Conservation (phyloP, 2,888 invertebrate species). For the Rosalia funebris region DNA sequence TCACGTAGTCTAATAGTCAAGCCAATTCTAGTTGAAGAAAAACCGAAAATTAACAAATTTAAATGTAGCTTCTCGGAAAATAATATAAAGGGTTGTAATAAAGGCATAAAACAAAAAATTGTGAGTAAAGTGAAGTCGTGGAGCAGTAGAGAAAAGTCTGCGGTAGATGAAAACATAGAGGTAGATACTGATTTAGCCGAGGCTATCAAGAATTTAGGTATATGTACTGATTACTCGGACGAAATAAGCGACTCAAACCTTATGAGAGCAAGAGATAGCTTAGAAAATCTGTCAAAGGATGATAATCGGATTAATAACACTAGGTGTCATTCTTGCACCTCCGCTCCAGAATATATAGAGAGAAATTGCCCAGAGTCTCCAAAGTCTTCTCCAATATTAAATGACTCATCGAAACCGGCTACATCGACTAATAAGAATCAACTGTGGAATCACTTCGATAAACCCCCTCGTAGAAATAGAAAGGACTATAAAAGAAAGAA, state of each 20-base stretch:
- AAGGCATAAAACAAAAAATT: constrained; percentile 44
- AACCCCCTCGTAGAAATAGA: constrained; percentile 52
- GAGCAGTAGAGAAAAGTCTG: constrained; percentile 43
- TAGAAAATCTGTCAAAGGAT: constrained; percentile 53
- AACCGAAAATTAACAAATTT: constrained; percentile 41
- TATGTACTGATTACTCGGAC: background rate
- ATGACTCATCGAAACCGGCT: constrained; percentile 34
- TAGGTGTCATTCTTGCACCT: constrained; percentile 28
- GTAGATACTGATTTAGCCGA: constrained; percentile 40
- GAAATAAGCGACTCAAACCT: constrained; percentile 42
- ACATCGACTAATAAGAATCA: constrained; percentile 47
- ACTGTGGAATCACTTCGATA: constrained; percentile 58
- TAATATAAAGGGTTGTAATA: constrained; percentile 41
- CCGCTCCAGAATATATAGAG: constrained; percentile 22
- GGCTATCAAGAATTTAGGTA: constrained; percentile 28
- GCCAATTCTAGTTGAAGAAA: constrained; percentile 38
- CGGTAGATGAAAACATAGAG: constrained; percentile 33
- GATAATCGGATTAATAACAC: constrained; percentile 44
- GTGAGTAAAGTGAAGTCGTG: constrained; percentile 48
- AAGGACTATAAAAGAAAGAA: constrained; percentile 54
- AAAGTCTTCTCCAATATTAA: constrained; percentile 45
- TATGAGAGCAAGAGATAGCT: constrained; percentile 55
- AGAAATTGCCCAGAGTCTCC: constrained; percentile 42
- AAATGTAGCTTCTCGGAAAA: constrained; percentile 50
- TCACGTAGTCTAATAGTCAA: constrained; percentile 37